These are phyloP conservation scores for Psix sp. DNA, from an alignment of 1,140 invertebrate genomes.

Conservation along the genomic window DNA sequence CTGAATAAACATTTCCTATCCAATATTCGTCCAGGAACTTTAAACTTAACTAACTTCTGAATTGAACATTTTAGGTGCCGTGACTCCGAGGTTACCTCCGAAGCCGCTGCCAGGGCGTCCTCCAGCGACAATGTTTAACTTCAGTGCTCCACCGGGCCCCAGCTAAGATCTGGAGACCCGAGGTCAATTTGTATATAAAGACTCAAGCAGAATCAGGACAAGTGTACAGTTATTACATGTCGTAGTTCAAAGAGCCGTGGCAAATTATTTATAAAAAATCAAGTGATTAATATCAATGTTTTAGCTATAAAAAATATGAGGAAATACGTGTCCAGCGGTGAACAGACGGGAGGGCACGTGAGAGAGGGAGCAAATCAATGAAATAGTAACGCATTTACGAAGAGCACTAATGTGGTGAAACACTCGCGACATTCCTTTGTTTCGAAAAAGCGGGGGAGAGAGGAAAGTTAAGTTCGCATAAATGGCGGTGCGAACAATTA, in stretches of 20 bases:
- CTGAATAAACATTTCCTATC: no score
- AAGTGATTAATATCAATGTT: constrained; percentile 34
- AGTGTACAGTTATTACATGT: constrained; percentile 56
- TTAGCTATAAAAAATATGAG: constrained; percentile 20
- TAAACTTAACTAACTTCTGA: no score
- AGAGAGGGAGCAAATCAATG: background rate
- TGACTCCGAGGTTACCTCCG: constrained; percentile 75
- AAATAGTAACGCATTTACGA: constrained; percentile 37
- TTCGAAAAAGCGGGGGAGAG: constrained; percentile 11
- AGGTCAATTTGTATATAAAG: constrained; percentile 36
- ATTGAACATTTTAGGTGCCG: constrained; percentile 65
- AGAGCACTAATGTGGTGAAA: constrained; percentile 38
- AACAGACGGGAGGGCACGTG: background rate
- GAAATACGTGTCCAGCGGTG: background rate
- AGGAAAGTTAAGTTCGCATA: constrained; percentile 1
- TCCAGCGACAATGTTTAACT: constrained; percentile 75
- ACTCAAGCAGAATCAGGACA: constrained; percentile 24
- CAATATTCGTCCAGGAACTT: no score
- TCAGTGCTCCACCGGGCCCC: constrained; percentile 71
- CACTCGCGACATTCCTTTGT: constrained; percentile 62
- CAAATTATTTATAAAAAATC: constrained; percentile 49
- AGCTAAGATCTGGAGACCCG: constrained; percentile 63
- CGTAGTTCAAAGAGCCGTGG: constrained; percentile 31
- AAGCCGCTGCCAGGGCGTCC: constrained; percentile 74
- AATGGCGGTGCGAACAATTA: constrained; percentile 56